Evolutionary conservation across 2,888 invertebrate species (phyloP), one percentile per base, ranked within the genome.

Genomic region (Dryobota labecula): DNA sequence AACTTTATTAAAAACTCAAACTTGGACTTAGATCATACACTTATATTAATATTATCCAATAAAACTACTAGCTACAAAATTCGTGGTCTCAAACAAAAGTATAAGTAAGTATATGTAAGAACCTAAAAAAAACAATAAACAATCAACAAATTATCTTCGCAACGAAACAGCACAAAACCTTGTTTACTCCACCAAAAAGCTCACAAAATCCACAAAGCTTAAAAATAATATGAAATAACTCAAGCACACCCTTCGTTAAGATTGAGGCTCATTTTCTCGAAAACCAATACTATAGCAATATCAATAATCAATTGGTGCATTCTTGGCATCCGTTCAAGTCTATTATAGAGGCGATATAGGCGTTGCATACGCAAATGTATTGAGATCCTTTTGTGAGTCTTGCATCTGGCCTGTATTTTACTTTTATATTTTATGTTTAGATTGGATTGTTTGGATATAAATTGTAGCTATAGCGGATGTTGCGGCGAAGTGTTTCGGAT

Each of bases 251-350:
- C 86, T 90, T 89, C 87, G 86, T 90, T 90, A 87, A 87, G 84
- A 87, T 86, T 73, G 74, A 82, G 88, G 89, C 88, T 91, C 90
- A 91, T 92, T 92, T 92, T 90, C 91, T 90, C 89, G 89, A 91
- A 91, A 93, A 92, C 92, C 93, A 93, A 93, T 94, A 92, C 90
- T 91, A 92, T 92, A 90, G 93, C 94, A 93, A 95, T 96, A 95
- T 95, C 95, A 94, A 95, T 95, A 96, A 96, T 96, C 95, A 96
- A 96, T 95, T 94, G 94, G 91, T 92, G 94, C 93, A 95, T 95
- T 95, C 93, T 95, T 96, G 95, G 95, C 95, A 88, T 83, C 83
- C 87, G 90, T 94, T 95, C 95, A 96, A 96, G 92, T 95, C 95
- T 94, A 95, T 96, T 95, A 95, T 86, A 82, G 84, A 84, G 84